Base-by-base conservation (phyloP, 2,888 invertebrate genomes). In the Lycaena phlaeas region DNA sequence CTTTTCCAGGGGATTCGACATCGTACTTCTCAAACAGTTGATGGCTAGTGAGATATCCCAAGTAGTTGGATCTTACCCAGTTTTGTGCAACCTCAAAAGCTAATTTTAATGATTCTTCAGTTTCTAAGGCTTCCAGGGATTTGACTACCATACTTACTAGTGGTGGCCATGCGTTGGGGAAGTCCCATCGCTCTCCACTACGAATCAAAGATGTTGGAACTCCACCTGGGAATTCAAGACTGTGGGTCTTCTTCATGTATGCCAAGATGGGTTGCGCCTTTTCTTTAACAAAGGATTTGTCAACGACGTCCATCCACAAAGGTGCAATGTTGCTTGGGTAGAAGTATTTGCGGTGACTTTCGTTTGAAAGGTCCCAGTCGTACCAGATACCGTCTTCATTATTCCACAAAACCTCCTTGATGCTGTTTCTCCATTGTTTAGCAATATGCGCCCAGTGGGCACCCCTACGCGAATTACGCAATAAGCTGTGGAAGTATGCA, bases 111-210 rank as follows among this genome's bases (percentile, higher is more conserved):
- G 91, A 92, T 59, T 87, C 86, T 1, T 68, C 59, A 48, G 87
- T 77, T 0, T 86, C 86, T 9, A 90, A 88, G 36, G 85, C 81
- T 39, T 88, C 87, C 42, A 94, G 74, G 1, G 90, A 90, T 54
- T 90, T 87, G 9, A 94, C 89, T 1, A 93, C 63, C 38, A 94
- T 88, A 49, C 91, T 90, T 59, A 94, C 92, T 3, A 92, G 75
- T 0, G 95, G 95, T 0, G 95, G 90, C 95, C 95, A 95, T 0
- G 92, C 93, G 61, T 95, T 95, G 0, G 94, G 92, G 51, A 87
- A 90, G 60, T 93, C 93, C 93, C 93, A 92, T 60, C 93, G 90
- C 64, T 92, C 89, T 0, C 90, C 90, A 0, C 90, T 89, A 36
- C 88, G 77, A 27, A 85, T 71, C 29, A 92, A 56, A 0, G 92